A percentile compares a stretch with the other conserved stretches of the same genome.
Conservation (phyloP, 2,888 invertebrate genomes). For the Drosophila yooni region DNA sequence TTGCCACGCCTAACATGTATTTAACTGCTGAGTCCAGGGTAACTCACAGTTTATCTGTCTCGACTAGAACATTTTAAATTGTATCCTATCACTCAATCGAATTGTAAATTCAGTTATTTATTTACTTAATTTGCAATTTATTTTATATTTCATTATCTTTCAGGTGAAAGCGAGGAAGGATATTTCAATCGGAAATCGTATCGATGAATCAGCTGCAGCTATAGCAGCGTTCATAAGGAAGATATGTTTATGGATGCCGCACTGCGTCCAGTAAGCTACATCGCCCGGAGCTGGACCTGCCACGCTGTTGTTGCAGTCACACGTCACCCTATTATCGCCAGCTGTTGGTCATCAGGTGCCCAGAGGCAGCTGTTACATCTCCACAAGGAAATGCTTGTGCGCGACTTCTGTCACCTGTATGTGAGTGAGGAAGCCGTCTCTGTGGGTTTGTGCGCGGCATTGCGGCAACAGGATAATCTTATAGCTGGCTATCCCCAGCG, state of each 20-base stretch:
- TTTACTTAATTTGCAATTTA: not conserved
- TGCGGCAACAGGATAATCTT: slow-evolving; percentile 93
- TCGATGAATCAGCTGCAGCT: not conserved
- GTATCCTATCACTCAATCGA: not conserved
- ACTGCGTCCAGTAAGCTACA: slow-evolving; percentile 90
- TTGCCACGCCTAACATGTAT: not conserved
- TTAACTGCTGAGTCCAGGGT: not conserved
- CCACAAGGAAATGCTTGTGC: slow-evolving; percentile 96
- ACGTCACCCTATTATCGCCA: slow-evolving; percentile 90
- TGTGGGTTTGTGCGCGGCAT: slow-evolving; percentile 92
- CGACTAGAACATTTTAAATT: not conserved
- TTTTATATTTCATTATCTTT: not conserved
- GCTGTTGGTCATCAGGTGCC: slow-evolving; percentile 92
- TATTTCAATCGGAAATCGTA: not conserved
- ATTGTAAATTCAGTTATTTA: not conserved
- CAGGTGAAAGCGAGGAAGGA: not conserved
- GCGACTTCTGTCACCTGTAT: slow-evolving; percentile 99
- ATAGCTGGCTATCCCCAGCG: slow-evolving; percentile 95
- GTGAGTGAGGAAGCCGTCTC: slow-evolving; percentile 91
- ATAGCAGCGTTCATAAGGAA: not conserved
- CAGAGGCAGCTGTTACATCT: slow-evolving; percentile 96
- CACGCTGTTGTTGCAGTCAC: slow-evolving; percentile 87
- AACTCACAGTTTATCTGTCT: not conserved
- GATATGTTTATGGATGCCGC: not conserved
- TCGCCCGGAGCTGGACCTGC: slow-evolving; percentile 92